These are phyloP conservation scores for Paradoxurus hermaphroditus DNA, from an alignment of 2,113 vertebrate species.

Conservation along the genomic window DNA sequence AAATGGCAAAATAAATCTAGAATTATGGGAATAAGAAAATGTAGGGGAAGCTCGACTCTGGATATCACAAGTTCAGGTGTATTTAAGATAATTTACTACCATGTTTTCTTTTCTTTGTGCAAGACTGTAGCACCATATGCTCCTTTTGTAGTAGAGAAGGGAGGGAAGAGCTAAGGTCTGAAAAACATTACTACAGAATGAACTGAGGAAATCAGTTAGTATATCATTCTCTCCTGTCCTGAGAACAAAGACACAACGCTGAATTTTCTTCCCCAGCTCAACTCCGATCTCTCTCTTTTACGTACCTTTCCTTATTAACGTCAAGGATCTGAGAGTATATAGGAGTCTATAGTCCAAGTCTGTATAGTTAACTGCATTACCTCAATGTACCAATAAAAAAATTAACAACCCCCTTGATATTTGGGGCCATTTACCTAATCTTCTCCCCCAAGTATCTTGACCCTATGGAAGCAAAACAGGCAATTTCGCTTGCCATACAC, in stretches of 20 bases:
- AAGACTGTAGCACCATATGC: slow-evolving; percentile 31
- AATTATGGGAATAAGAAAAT: slow-evolving; percentile 70
- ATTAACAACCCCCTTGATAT: background rate
- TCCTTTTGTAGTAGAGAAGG: slow-evolving; percentile 69
- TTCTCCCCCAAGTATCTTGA: background rate
- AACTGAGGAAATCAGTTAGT: slow-evolving; percentile 58
- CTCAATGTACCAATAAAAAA: background rate
- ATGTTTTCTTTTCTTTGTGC: slow-evolving; percentile 79
- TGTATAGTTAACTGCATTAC: background rate
- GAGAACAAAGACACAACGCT: slow-evolving; percentile 57
- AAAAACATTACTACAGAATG: slow-evolving; percentile 66
- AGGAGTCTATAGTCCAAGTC: background rate
- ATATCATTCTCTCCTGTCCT: slow-evolving; percentile 58
- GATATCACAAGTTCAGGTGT: slow-evolving; percentile 76
- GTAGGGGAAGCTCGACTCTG: slow-evolving; percentile 51
- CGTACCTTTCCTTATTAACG: background rate
- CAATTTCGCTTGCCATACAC: background rate
- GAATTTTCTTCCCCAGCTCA: slow-evolving; percentile 20
- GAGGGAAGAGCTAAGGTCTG: slow-evolving; percentile 68
- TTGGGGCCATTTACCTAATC: background rate
- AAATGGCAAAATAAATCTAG: slow-evolving; percentile 81
- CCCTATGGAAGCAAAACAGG: background rate
- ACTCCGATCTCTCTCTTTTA: slow-evolving; percentile 16
- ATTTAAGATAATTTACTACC: slow-evolving; percentile 77
- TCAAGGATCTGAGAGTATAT: background rate